Evolutionary conservation across 2,888 invertebrate species (phyloP), one percentile per base, ranked within the genome.

Genomic region (Drosophila barbarae): DNA sequence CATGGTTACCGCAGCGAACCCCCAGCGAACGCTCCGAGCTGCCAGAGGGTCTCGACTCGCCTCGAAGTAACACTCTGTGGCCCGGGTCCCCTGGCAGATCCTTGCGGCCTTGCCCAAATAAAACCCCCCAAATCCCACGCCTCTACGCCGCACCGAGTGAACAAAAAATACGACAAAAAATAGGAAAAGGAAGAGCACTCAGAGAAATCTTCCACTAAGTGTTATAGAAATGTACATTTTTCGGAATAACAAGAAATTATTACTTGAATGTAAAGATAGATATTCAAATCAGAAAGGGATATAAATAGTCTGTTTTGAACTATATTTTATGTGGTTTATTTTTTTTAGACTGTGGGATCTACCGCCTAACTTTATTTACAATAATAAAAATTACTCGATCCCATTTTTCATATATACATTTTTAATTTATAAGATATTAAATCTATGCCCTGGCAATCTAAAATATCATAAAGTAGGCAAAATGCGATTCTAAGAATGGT

Each of bases 51-150:
- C 39, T 71, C 54, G 55, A 58, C 51, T 66, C 32, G 42, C 30
- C 44, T 44, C 57, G 44, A 44, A 61, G 47, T 50, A 67, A 55
- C 68, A 50, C 66, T 50, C 57, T 38, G 57, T 39, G 60, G 68
- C 60, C 69, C 53, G 38, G 36, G 73, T 84, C 81, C 73, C 81
- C 70, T 65, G 73, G 75, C 73, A 75, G 66, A 78, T 68, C 71
- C 74, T 81, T 71, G 70, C 71, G 80, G 81, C 81, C 81, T 80
- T 85, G 84, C 82, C 85, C 84, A 80, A 84, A 80, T 78, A 74
- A 78, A 80, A 69, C 74, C 5, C 74, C 49, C 50, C 34, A 13
- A 13, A 0, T 13, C 34, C 61, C 49, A 23, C 15, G 12, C 21
- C 54, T 36, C 65, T 9, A 36, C 5, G 13, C 49, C 46, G 32